phyloP scores from a whole-genome alignment of 37 sponge, comb jelly and placozoan species.

The Chondrosia reniformis region DNA sequence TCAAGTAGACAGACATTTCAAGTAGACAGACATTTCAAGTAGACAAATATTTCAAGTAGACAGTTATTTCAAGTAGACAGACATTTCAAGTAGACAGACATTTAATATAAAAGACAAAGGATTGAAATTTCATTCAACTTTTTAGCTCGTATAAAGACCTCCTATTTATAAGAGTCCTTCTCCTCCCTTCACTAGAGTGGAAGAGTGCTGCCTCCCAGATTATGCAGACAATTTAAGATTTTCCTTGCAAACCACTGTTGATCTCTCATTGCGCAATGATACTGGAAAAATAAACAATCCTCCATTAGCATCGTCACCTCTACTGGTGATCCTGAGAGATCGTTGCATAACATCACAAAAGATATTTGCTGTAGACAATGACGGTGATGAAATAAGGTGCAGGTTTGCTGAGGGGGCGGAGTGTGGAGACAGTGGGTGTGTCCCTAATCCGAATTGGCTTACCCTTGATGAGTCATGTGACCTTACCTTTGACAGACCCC shows the following conservation, averaged over 20 bases:
- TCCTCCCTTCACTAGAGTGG: background rate
- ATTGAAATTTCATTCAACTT: too few species aligned
- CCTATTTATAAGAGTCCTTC: too few species aligned
- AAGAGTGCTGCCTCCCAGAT: slow-evolving; percentile 7
- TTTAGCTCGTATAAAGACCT: too few species aligned
- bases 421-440: slow-evolving; percentile 16
- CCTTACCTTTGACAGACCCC: background rate
- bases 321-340: background rate
- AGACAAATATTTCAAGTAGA: too few species aligned
- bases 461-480: background rate
- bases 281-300: background rate
- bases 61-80: too few species aligned
- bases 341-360: background rate
- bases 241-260: background rate
- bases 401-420: background rate
- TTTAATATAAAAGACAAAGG: too few species aligned
- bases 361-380: background rate
- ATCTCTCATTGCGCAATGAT: background rate
- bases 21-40: too few species aligned
- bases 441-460: background rate
- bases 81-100: too few species aligned
- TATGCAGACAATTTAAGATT: slow-evolving; percentile 4
- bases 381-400: background rate
- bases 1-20: too few species aligned
- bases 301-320: slow-evolving; percentile 1